Evolutionary conservation across 2,113 vertebrate genomes (phyloP).

Genomic region (Chlamydotis undulata): DNA sequence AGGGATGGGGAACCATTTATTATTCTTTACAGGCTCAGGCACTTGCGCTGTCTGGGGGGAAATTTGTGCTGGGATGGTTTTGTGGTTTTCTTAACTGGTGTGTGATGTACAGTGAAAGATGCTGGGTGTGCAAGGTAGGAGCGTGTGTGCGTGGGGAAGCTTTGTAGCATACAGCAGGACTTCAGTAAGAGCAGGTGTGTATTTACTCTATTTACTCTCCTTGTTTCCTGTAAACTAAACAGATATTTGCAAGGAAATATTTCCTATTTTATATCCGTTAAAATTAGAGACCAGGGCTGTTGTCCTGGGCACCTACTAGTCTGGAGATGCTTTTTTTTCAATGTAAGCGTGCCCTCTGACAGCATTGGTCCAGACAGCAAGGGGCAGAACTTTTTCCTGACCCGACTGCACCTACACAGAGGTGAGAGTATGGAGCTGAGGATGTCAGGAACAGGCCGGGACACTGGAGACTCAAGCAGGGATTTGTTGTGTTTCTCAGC

Average conservation of each 20-base stretch:
- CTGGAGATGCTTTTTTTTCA: neutral
- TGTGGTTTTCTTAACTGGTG: neutral
- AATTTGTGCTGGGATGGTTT: neutral
- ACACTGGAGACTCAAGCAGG: neutral
- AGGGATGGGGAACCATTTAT: neutral
- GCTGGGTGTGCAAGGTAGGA: neutral
- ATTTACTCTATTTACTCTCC: neutral
- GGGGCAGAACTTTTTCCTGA: neutral
- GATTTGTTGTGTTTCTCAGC: neutral
- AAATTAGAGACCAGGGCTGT: neutral
- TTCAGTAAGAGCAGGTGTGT: neutral
- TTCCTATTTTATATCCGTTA: neutral
- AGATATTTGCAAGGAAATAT: neutral
- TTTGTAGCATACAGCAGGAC: neutral
- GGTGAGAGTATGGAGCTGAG: neutral
- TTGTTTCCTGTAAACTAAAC: neutral
- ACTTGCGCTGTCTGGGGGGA: neutral
- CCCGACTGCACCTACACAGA: accelerated
- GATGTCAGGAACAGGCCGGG: neutral
- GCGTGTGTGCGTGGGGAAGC: accelerated
- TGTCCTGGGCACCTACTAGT: accelerated
- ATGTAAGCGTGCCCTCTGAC: neutral
- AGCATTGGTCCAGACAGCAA: neutral
- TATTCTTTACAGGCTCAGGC: neutral
- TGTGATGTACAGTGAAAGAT: accelerated